Percentiles rank a stretch among this genome's conserved stretches.
Conservation (phyloP, 1,140 invertebrate species). For the Phocides pigmalion region DNA sequence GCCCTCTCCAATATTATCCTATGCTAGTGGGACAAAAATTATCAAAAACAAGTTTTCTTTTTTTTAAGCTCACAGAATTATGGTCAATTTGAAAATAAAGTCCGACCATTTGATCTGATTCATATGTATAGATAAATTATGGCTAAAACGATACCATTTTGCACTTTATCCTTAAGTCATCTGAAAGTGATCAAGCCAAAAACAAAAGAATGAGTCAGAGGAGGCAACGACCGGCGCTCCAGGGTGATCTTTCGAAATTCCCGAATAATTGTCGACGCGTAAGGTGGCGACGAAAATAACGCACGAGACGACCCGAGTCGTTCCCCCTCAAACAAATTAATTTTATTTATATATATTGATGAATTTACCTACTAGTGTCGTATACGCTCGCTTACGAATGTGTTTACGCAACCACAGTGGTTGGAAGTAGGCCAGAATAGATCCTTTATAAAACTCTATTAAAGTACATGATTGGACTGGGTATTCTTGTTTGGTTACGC, state of each 20-base stretch:
- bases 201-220: constrained; percentile 79
- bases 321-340: constrained; percentile 72
- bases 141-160: constrained; percentile 19
- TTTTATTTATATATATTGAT: constrained; percentile 79
- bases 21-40: too few relatives aligned
- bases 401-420: constrained; percentile 38
- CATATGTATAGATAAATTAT: neutral
- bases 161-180: constrained; percentile 47
- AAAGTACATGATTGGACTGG: constrained; percentile 26
- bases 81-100: too few relatives aligned
- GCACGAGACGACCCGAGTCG: constrained; percentile 54
- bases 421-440: constrained; percentile 55
- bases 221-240: constrained; percentile 72
- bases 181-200: constrained; percentile 47
- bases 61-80: too few relatives aligned
- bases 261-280: constrained; percentile 79
- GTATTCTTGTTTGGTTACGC: constrained; percentile 30
- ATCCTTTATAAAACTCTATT: constrained; percentile 39
- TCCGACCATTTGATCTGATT: too few relatives aligned
- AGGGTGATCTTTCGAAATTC: constrained; percentile 80
- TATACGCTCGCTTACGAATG: constrained; percentile 41
- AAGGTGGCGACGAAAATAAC: constrained; percentile 77
- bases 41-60: too few relatives aligned
- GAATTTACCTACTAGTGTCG: constrained; percentile 59
- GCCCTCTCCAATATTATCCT: too few relatives aligned